Percentiles rank a stretch among this genome's conserved stretches.
phyloP scores from a whole-genome alignment of 2,888 invertebrate species.

The Rhagonycha lutea region DNA sequence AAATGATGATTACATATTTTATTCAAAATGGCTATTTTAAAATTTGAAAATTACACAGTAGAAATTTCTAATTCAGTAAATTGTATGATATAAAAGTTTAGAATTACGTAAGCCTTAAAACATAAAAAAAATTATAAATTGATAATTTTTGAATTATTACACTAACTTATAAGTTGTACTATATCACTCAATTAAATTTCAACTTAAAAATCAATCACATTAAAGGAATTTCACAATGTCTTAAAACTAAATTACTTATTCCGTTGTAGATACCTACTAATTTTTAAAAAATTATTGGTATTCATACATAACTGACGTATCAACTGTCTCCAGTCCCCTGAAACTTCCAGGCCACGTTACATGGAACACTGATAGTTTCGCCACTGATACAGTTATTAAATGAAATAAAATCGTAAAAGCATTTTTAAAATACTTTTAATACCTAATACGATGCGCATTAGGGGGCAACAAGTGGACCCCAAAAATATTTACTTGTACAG shows the following conservation, averaged over 20 bases:
- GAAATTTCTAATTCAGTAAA: too few species aligned
- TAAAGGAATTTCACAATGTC: neutral
- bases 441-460: conserved; percentile 34
- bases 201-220: neutral
- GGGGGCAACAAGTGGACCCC: conserved; percentile 76
- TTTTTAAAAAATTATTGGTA: neutral
- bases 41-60: too few species aligned
- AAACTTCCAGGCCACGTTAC: too few species aligned
- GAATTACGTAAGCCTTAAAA: neutral
- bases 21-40: too few species aligned
- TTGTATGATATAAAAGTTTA: too few species aligned
- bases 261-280: neutral
- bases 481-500: conserved; percentile 81
- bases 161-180: neutral
- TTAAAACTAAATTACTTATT: neutral
- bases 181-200: neutral
- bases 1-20: too few species aligned
- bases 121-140: neutral
- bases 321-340: too few species aligned
- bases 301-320: neutral
- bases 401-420: neutral
- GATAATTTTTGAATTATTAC: neutral
- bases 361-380: too few species aligned
- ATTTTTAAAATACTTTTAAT: neutral
- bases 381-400: neutral